Base-by-base conservation (phyloP, 2,113 vertebrate genomes). In the Limanda limanda region DNA sequence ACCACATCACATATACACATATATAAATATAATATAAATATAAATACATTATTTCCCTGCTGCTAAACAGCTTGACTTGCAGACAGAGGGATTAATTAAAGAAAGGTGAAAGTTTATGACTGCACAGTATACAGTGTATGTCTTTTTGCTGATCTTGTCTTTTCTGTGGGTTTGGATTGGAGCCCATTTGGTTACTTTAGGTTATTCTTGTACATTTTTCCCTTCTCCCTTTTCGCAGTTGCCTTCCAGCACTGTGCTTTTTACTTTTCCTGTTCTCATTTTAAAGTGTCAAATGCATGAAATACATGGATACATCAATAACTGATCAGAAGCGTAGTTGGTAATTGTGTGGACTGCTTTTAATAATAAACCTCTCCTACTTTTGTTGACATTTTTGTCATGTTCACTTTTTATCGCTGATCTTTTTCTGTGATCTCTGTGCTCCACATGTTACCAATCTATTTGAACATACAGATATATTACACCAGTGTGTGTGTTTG, bases 361-460 rank as follows among this genome's bases (percentile, higher is more conserved):
- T 52, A 25, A 48, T 10, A 10, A 62, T 62, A 40, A 14, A 40
- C 20, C 59, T 24, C 42, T 18, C 7, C 15, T 20, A 18, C 23
- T 40, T 42, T 20, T 69, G 6, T 64, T 47, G 14, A 47, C 25
- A 8, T 54, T 62, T 57, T 61, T 45, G 45, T 47, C 12, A 17
- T 3, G 25, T 78, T 55, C 65, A 18, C 57, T 40, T 71, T 70
- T 60, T 55, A 23, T 24, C 21, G 55, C 11, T 42, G 17, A 31
- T 62, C 15, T 58, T 59, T 42, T 5, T 31, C n/a, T 54, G 3
- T 64, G 52, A 37, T 57, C 21, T 65, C 52, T 47, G 9, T 31
- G 23, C 54, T 25, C 56, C 86, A 81, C 76, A 69, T 84, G 74
- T 61, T 66, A 68, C 56, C 51, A 84, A 83, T 79, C 65, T 42